These are phyloP conservation scores for Nephrotoma appendiculata DNA, from an alignment of 2,888 invertebrate genomes.

Conservation along the genomic window DNA sequence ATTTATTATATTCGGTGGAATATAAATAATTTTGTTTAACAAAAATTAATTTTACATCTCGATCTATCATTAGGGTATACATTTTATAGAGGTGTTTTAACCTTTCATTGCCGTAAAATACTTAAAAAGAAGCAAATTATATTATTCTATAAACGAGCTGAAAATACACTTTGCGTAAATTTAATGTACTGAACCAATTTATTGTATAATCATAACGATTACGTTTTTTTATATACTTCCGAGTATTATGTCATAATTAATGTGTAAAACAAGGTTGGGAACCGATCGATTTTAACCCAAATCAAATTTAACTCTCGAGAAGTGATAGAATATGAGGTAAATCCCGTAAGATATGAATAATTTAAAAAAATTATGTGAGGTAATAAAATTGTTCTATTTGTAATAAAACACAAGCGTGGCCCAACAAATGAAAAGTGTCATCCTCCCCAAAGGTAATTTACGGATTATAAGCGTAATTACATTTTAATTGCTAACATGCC, in stretches of 20 bases:
- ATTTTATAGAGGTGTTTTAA: neutral
- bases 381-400: too few relatives aligned
- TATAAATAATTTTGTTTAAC: neutral
- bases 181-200: neutral
- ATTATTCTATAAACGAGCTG: neutral
- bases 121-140: neutral
- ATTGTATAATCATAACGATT: neutral
- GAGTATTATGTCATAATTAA: neutral
- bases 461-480: neutral
- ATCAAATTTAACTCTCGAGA: too few relatives aligned
- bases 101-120: neutral
- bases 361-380: too few relatives aligned
- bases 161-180: neutral
- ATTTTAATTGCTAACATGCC: neutral
- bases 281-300: too few relatives aligned
- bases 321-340: too few relatives aligned
- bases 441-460: neutral
- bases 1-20: neutral
- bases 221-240: neutral
- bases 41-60: neutral
- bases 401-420: too few relatives aligned
- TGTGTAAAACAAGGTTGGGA: too few relatives aligned
- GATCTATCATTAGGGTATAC: neutral
- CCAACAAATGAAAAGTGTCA: neutral
- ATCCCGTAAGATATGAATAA: too few relatives aligned